These are phyloP conservation scores for Parasteatoda tepidariorum DNA, from an alignment of 1,140 invertebrate species.

Conservation along the genomic window DNA sequence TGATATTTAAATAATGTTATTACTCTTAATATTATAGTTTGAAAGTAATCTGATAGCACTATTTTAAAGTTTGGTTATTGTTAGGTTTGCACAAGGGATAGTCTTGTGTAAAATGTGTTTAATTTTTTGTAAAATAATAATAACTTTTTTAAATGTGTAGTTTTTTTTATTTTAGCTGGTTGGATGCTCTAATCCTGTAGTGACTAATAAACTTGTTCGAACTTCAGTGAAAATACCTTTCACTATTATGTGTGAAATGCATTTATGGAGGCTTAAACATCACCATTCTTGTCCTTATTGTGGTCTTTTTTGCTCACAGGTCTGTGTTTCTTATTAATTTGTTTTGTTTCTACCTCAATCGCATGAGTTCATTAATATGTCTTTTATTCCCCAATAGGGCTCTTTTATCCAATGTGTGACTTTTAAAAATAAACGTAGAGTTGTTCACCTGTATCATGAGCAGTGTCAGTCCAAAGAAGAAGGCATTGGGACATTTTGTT, in stretches of 20 bases:
- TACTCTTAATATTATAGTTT: too few relatives aligned
- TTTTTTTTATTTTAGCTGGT: conserved; percentile 72
- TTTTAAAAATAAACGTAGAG: conserved; percentile 56
- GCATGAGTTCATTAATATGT: not conserved
- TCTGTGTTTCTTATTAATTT: conserved; percentile 64
- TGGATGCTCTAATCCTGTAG: conserved; percentile 82
- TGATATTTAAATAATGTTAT: too few relatives aligned
- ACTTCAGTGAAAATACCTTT: conserved; percentile 85
- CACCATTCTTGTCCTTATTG: conserved; percentile 93
- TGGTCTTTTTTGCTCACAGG: conserved; percentile 92
- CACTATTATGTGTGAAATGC: conserved; percentile 84
- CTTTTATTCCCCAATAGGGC: conserved; percentile 70
- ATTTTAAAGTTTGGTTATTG: too few relatives aligned
- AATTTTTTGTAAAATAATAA: not conserved
- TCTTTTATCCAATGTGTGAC: conserved; percentile 78
- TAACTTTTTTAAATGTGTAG: not conserved
- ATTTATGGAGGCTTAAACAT: conserved; percentile 78
- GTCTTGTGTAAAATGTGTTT: too few relatives aligned
- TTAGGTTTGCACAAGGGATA: too few relatives aligned
- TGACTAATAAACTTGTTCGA: conserved; percentile 75
- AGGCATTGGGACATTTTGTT: conserved; percentile 72
- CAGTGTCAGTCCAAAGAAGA: conserved; percentile 74
- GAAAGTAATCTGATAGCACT: too few relatives aligned
- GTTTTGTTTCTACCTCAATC: not conserved
- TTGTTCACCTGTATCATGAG: conserved; percentile 79